Evolutionary conservation across 1,140 invertebrate species (phyloP).

Genomic region (Drosophila guanche): DNA sequence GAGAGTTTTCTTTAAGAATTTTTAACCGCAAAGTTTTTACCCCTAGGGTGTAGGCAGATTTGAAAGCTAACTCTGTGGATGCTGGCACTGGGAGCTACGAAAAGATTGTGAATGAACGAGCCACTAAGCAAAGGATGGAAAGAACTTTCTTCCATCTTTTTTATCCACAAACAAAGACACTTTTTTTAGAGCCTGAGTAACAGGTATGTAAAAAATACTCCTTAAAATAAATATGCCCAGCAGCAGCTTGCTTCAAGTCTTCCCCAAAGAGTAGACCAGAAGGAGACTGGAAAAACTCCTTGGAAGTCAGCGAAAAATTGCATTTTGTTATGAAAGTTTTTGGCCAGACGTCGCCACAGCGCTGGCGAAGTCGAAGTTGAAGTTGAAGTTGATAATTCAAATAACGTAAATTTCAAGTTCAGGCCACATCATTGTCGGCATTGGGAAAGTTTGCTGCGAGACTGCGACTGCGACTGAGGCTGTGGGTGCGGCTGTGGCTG

Average conservation of each 20-base stretch:
- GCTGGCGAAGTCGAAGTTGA: not conserved
- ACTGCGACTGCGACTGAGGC: not conserved
- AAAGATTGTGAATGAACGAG: too few relatives aligned
- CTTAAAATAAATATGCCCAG: not conserved
- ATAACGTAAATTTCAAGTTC: conserved; percentile 72
- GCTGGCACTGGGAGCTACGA: too few relatives aligned
- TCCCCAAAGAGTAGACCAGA: not conserved
- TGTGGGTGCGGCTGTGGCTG: conserved; percentile 8
- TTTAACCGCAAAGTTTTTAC: too few relatives aligned
- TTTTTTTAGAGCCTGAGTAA: too few relatives aligned
- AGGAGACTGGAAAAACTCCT: conserved; percentile 8
- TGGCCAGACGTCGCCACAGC: conserved; percentile 32
- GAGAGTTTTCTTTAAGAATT: not conserved
- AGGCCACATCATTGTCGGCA: conserved; percentile 30
- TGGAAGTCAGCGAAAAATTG: conserved; percentile 37
- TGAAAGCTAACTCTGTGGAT: too few relatives aligned
- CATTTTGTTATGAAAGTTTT: conserved; percentile 42
- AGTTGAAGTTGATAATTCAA: conserved; percentile 61
- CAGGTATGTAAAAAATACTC: too few relatives aligned
- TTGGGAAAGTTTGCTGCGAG: conserved; percentile 37
- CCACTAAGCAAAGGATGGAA: too few relatives aligned
- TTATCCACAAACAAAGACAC: too few relatives aligned
- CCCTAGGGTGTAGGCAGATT: too few relatives aligned
- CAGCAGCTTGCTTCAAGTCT: too few relatives aligned
- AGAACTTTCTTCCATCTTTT: too few relatives aligned